These are phyloP conservation scores for Drosophila multiciliata DNA, from an alignment of 2,888 invertebrate genomes.

Conservation along the genomic window DNA sequence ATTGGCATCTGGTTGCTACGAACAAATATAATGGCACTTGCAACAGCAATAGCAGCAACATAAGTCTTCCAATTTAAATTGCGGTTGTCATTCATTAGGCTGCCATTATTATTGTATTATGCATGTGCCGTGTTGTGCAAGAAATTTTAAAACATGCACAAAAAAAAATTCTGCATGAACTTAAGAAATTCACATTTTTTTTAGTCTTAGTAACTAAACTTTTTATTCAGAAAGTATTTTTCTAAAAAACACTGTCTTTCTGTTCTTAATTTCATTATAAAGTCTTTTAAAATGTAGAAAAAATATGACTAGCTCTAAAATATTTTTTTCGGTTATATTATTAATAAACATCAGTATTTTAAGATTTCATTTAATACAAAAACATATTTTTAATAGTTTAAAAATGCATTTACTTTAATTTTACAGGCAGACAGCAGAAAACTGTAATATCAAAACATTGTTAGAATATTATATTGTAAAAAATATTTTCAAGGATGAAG, in stretches of 20 bases:
- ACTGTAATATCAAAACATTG: too few relatives aligned
- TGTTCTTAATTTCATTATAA: background rate
- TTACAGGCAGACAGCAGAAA: too few relatives aligned
- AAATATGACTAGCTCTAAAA: background rate
- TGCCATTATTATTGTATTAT: slow-evolving; percentile 29
- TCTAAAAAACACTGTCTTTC: background rate
- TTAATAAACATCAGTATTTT: background rate
- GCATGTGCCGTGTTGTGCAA: background rate
- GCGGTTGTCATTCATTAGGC: background rate
- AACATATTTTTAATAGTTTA: too few relatives aligned
- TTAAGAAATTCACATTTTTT: background rate
- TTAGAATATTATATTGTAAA: too few relatives aligned
- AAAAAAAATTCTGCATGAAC: background rate
- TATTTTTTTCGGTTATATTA: background rate
- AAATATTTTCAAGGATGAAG: too few relatives aligned
- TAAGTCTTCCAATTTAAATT: slow-evolving; percentile 22
- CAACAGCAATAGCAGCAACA: slow-evolving; percentile 7
- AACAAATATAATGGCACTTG: slow-evolving; percentile 3
- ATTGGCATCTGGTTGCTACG: slow-evolving; percentile 38
- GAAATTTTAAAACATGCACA: background rate
- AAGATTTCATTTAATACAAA: too few relatives aligned
- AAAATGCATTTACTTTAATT: too few relatives aligned
- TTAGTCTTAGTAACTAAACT: too few relatives aligned
- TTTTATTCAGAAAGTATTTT: too few relatives aligned
- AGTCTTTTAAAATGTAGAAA: background rate